Evolutionary conservation across 2,888 invertebrate species (phyloP).

Genomic region (Hanleya hanleyi): DNA sequence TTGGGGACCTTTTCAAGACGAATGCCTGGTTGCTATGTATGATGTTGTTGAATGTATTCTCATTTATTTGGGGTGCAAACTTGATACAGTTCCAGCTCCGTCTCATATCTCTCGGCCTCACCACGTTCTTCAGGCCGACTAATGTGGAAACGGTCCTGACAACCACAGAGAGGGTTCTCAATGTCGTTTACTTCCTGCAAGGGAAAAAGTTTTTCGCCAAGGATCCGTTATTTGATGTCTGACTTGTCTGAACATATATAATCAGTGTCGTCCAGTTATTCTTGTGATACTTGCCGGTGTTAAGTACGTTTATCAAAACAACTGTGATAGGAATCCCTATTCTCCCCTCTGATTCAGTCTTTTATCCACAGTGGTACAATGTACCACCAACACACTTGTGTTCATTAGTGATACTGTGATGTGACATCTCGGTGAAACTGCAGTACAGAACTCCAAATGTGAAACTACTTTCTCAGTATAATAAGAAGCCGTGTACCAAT

Average conservation of each 20-base stretch:
- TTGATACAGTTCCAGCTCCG: slow-evolving; percentile 59
- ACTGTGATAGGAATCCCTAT: no score
- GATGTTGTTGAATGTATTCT: slow-evolving; percentile 54
- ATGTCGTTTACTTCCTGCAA: slow-evolving; percentile 60
- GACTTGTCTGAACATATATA: background rate
- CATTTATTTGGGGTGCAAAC: slow-evolving; percentile 59
- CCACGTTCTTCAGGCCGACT: slow-evolving; percentile 51
- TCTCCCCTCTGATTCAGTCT: no score
- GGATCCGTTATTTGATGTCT: slow-evolving; percentile 42
- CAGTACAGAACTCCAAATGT: no score
- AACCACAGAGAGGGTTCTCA: slow-evolving; percentile 50
- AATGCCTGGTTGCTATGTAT: slow-evolving; percentile 61
- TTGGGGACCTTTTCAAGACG: slow-evolving; percentile 41
- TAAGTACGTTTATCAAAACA: no score
- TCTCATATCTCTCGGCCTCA: slow-evolving; percentile 58
- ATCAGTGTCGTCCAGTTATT: no score
- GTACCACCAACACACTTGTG: no score
- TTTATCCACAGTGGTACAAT: no score
- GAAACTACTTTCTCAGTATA: no score
- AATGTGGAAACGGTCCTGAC: slow-evolving; percentile 41
- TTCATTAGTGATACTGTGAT: no score
- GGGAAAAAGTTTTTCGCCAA: slow-evolving; percentile 48
- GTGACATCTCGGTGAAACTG: no score
- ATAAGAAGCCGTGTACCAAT: no score
- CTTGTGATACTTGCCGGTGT: no score